A percentile compares a stretch with the other conserved stretches of the same genome.
phyloP scores from a whole-genome alignment of 2,113 vertebrate species.

The Leucoraja erinaceus region DNA sequence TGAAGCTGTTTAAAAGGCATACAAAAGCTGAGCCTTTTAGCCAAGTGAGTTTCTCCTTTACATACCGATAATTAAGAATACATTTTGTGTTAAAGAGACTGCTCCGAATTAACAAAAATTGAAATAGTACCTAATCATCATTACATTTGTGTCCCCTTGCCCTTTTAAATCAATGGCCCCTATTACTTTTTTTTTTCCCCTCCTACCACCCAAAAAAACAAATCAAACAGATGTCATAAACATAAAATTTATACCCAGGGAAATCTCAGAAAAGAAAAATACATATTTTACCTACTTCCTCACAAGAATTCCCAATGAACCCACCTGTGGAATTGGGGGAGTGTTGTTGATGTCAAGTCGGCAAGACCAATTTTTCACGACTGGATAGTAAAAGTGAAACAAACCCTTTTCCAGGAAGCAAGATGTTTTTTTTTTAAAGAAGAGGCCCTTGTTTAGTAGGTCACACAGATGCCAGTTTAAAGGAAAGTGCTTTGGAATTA shows the following conservation, averaged over 20 bases:
- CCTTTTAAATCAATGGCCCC: neutral
- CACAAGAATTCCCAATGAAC: neutral
- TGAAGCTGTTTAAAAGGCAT: neutral
- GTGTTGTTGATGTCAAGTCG: neutral
- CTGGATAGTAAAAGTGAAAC: constrained; percentile 42
- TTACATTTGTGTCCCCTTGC: neutral
- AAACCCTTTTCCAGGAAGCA: constrained; percentile 41
- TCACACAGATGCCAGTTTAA: neutral
- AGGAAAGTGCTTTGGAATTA: neutral
- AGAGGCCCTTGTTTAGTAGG: neutral
- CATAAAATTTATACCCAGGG: neutral
- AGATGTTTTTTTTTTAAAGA: constrained; percentile 31
- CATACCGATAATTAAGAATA: too few species aligned
- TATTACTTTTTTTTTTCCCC: neutral
- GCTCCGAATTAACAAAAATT: neutral
- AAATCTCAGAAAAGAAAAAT: neutral
- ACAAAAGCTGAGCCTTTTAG: neutral
- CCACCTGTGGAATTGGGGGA: neutral
- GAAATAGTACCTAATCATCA: too few species aligned
- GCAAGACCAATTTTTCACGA: neutral
- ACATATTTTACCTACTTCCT: neutral
- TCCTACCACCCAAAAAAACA: too few species aligned
- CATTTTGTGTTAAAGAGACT: too few species aligned
- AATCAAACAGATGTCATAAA: neutral
- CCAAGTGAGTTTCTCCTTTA: neutral